Evolutionary conservation across 2,797 vertebrate species (phyloP).

Genomic region (Tenualosa ilisha): DNA sequence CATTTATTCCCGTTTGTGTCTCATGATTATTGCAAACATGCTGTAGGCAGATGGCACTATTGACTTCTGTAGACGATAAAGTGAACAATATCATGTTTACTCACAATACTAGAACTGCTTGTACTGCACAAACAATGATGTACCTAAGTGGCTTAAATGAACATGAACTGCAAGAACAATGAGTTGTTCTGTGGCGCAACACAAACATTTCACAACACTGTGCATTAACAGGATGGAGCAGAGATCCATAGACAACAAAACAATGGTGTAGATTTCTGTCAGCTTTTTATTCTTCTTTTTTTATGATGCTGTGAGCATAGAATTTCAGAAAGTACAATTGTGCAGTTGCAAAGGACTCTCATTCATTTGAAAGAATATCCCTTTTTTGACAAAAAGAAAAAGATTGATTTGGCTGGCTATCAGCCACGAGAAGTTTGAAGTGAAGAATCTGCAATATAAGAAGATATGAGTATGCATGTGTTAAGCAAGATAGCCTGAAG

Average conservation of each 20-base stretch:
- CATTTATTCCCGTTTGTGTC: constrained; percentile 38
- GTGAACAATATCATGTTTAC: constrained; percentile 3
- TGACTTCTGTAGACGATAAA: constrained; percentile 5
- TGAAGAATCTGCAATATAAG: not conserved
- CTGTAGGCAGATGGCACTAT: not conserved
- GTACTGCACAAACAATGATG: constrained; percentile 63
- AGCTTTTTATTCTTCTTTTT: not conserved
- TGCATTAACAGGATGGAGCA: constrained; percentile 4
- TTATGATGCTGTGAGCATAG: not conserved
- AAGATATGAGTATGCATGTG: not conserved
- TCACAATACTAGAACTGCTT: constrained; percentile 43
- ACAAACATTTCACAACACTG: not conserved
- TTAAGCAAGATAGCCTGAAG: not conserved
- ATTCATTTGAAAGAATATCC: not conserved
- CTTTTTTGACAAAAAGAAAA: not conserved
- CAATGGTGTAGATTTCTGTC: not conserved
- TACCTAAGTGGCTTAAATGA: constrained; percentile 73
- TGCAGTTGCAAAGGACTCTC: not conserved
- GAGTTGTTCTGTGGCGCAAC: not conserved
- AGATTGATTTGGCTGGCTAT: not conserved
- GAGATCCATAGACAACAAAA: not conserved
- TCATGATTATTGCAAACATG: not conserved
- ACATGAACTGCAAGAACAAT: constrained; percentile 21
- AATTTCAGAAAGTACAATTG: not conserved
- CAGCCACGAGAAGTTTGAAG: not conserved